Base-by-base conservation (phyloP, 2,888 invertebrate genomes). In the Lasius platythorax region DNA sequence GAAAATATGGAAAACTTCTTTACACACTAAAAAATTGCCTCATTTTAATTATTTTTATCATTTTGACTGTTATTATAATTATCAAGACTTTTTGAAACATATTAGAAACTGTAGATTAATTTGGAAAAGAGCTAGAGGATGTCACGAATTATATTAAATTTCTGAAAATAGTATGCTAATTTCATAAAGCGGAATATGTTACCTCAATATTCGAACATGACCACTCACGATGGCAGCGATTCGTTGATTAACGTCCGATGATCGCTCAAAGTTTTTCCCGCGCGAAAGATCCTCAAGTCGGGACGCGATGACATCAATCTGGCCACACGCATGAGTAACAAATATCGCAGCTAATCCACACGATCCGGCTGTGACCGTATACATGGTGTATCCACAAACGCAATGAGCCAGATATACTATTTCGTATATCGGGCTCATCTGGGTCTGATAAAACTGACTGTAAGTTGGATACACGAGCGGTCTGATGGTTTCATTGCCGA, bases 401-500 rank as follows among this genome's bases (percentile, higher is more conserved):
- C 63, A 86, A 0, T 91, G 90, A 9, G 66, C 70, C 3, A 76
- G 8, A 61, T 84, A 90, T 23, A 90, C 64, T 18, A 91, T 82
- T 68, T 88, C 89, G 75, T 90, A 87, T 28, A 75, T 23, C 30
- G 87, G 88, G 23, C 81, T 87, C 1, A 40, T 28, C 61, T 86
- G 87, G 0, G 84, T 33, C 23, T 90, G 82, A 58, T 85, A 63
- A 37, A 88, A 30, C 9, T 82, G 68, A 33, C 85, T 86, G 33
- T 92, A 91, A 40, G 85, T 86, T 0, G 91, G 91, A 89, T 91
- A 91, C 1, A 91, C 87, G 9, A 93, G 33, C 0, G 91, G 90
- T 58, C 87, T 87, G 56, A 91, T 78, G 4, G 87, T 92, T 11
- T 85, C 82, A 43, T 93, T 93, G 6, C 82, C 75, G 46, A 78